Conservation (phyloP, 2,888 invertebrate genomes). For the Choreutis nemorana region DNA sequence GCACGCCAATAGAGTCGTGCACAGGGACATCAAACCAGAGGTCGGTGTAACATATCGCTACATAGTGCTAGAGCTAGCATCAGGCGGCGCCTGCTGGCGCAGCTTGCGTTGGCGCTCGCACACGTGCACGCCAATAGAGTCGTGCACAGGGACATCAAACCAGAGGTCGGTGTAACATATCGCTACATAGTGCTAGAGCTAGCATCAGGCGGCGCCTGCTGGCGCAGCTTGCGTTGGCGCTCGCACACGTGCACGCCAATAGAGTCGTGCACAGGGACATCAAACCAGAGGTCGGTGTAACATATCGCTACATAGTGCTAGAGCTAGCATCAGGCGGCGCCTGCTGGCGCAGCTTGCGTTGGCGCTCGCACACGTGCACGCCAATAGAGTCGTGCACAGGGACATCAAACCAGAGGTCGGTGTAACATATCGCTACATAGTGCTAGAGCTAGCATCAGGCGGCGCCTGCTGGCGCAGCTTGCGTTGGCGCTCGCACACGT, state of each 20-base stretch:
- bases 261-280: neutral
- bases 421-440: too few species aligned
- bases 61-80: constrained; percentile 68
- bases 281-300: too few species aligned
- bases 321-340: too few species aligned
- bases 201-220: neutral
- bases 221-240: neutral
- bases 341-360: too few species aligned
- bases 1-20: constrained; percentile 82
- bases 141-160: neutral
- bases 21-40: constrained; percentile 45
- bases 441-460: too few species aligned
- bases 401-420: too few species aligned
- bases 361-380: too few species aligned
- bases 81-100: constrained; percentile 75
- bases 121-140: neutral
- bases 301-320: too few species aligned
- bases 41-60: neutral
- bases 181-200: neutral
- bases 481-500: too few species aligned
- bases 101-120: constrained; percentile 73
- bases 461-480: too few species aligned
- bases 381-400: too few species aligned
- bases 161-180: neutral
- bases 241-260: neutral